Evolutionary conservation across 2,797 vertebrate genomes (phyloP), one percentile per base, ranked within the genome.

Genomic region (Fistularia commersonii): DNA sequence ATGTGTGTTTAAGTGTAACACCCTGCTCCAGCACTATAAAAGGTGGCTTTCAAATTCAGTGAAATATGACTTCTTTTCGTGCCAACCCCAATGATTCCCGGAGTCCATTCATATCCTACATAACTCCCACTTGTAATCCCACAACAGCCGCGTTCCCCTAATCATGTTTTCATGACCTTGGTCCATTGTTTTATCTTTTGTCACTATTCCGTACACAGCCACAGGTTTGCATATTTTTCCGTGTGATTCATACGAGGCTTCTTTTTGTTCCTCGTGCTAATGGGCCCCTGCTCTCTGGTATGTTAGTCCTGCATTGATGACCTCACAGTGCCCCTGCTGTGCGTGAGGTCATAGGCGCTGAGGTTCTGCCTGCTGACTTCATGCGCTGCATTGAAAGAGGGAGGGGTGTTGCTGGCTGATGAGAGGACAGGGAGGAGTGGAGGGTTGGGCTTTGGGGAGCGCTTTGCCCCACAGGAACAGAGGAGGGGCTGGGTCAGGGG

Each of bases 401-500:
- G 63, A 34, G 61, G 48, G 53, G 48, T 46, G 68, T 67, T 64
- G 35, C 72, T 62, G 64, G 71, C 64, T 38, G 72, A 63, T 15
- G 69, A 58, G 67, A 74, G 70, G 60, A 64, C 45, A 42, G 59
- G 63, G 73, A 66, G 75, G 70, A 55, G 76, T 5, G 41, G 14
- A 0, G 48, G 74, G 62, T 63, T 57, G 68, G 57, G 66, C 71
- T 74, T 74, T 44, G 3, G 79, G 76, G 80, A 81, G 72, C 4
- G 69, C 69, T 66, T 72, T 57, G 65, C 69, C 81, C 74, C 81
- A 74, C 70, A 79, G 81, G 75, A 81, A 77, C 80, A 82, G 79
- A 78, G 83, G 83, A 83, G 84, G 84, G 82, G 72, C 72, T 54
- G 82, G 84, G 82, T 86, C 84, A 82, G 64, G 47, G 74, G 82